These are phyloP conservation scores for Nyctibius bracteatus DNA, from an alignment of 2,113 vertebrate species.

Conservation along the genomic window DNA sequence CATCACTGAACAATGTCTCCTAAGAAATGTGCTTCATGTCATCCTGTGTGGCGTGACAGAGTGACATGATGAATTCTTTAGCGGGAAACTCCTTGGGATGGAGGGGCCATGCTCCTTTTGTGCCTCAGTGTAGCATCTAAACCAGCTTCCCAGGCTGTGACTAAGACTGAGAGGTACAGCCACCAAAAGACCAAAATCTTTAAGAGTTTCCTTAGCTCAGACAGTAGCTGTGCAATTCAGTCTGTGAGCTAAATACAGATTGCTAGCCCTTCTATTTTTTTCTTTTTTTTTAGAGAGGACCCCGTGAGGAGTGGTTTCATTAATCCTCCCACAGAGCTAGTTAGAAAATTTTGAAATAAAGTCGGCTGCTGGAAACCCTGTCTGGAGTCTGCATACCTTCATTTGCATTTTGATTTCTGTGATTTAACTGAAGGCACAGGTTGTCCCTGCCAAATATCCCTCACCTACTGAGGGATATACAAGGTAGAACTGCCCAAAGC, in stretches of 20 bases:
- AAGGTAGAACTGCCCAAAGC: slow-evolving; percentile 85
- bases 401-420: slow-evolving; percentile 83
- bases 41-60: too few relatives aligned
- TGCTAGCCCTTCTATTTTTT: not conserved
- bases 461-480: slow-evolving; percentile 70
- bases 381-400: slow-evolving; percentile 51
- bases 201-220: not conserved
- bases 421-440: slow-evolving; percentile 81
- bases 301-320: not conserved
- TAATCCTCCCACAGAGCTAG: slow-evolving; percentile 31
- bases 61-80: not conserved
- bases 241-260: not conserved
- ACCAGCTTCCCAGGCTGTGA: not conserved
- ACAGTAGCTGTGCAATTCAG: not conserved
- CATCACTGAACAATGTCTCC: not conserved
- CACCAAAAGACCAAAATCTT: not conserved
- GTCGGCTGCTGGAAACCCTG: slow-evolving; percentile 63
- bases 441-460: slow-evolving; percentile 82
- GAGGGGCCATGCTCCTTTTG: not conserved
- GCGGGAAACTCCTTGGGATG: rapidly evolving
- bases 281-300: not conserved
- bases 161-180: not conserved
- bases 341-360: slow-evolving; percentile 70
- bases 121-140: not conserved
- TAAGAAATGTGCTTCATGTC: not conserved